phyloP scores from a whole-genome alignment of 2,797 vertebrate species.

The Falco novaeseelandiae region DNA sequence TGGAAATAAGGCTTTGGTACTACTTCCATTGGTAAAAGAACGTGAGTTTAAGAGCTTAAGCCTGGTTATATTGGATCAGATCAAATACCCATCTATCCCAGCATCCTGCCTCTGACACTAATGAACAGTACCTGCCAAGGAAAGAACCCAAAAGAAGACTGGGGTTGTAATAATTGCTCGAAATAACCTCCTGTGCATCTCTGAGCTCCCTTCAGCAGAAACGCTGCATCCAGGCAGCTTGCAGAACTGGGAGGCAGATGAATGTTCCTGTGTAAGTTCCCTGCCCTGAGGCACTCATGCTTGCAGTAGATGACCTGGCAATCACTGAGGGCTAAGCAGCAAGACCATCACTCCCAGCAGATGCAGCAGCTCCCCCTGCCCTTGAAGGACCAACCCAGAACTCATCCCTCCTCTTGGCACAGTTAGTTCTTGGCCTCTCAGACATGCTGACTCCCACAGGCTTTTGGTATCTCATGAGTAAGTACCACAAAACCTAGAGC shows the following conservation, averaged over 20 bases:
- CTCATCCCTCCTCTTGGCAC: background rate
- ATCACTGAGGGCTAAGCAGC: background rate
- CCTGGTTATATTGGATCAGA: background rate
- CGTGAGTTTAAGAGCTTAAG: background rate
- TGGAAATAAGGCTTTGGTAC: background rate
- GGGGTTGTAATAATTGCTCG: background rate
- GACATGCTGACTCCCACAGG: fast-evolving
- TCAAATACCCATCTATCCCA: background rate
- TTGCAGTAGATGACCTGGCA: background rate
- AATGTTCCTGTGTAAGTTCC: background rate
- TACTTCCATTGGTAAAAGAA: background rate
- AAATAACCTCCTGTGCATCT: background rate
- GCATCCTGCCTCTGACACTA: background rate
- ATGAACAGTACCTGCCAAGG: background rate
- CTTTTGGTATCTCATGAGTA: background rate
- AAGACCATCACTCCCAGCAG: background rate
- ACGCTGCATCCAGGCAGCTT: background rate
- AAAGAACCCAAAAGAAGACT: background rate
- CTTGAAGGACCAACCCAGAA: background rate
- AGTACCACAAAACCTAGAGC: background rate
- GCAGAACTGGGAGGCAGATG: background rate
- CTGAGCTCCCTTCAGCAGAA: background rate
- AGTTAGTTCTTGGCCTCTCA: background rate
- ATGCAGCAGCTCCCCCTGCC: background rate
- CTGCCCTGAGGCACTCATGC: background rate